Evolutionary conservation across 2,888 invertebrate genomes (phyloP).

Genomic region (Flexamia atlantica): DNA sequence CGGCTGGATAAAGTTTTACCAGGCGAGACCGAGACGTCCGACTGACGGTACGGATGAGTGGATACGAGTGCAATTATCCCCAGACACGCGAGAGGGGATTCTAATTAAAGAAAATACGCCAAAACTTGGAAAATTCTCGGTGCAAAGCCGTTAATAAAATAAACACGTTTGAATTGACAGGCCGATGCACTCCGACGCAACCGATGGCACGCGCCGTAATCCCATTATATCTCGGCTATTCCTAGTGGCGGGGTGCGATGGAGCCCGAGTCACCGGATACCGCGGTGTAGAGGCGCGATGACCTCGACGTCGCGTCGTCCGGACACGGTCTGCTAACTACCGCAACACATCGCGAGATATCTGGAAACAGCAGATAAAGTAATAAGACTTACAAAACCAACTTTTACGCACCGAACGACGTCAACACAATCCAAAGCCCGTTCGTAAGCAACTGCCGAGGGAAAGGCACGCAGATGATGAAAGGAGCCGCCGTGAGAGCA

Average conservation of each 20-base stretch:
- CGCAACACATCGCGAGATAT: no score
- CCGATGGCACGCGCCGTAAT: neutral
- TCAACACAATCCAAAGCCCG: no score
- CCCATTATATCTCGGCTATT: neutral
- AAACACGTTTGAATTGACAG: no score
- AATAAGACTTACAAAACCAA: no score
- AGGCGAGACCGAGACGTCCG: conserved; percentile 7
- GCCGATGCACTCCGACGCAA: neutral
- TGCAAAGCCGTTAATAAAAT: no score
- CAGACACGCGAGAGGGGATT: neutral
- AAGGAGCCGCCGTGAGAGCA: conserved; percentile 23
- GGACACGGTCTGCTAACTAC: conserved; percentile 19
- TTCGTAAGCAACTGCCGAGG: neutral
- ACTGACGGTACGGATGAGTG: neutral
- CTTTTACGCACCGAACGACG: no score
- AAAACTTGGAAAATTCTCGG: no score
- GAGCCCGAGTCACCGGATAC: conserved; percentile 20
- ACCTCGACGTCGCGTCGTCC: neutral
- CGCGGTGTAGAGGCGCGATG: neutral
- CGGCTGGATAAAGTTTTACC: neutral
- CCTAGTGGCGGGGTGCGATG: neutral
- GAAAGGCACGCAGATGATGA: conserved; percentile 25
- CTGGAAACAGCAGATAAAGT: no score
- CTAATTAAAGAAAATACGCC: no score
- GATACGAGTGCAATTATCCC: neutral